Base-by-base conservation (phyloP, 35 echinoderm and acorn worm species). In the Diadema setosum region DNA sequence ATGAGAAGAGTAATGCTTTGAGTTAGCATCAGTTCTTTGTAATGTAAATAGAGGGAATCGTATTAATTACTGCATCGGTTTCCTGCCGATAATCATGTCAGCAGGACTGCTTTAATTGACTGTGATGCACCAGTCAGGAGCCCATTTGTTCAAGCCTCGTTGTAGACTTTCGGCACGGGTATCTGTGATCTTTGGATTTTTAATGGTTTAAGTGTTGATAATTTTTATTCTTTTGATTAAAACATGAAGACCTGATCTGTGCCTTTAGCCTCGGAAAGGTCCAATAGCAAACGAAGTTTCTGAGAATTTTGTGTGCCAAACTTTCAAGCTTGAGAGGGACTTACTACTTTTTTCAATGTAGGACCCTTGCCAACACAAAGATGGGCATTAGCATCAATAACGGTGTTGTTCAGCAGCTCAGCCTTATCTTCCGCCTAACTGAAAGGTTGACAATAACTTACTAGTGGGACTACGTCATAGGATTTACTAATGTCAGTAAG, bases 71-170 rank as follows among this genome's bases (percentile, higher is more conserved):
- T 58, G 81, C 15, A 14, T 36, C 26, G 15, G 2, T 49, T 84
- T 60, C 81, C 48, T 64, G 37, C 81, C 58, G 81, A 60, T 84
- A 17, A 84, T 58, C 81, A 84, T 84, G 2, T 84, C 81, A 43
- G 50, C 24, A 23, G 81, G 50, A 57, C 30, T 84, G 43, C 48
- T 84, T 17, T 43, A 43, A 84, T 58, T 84, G 81, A 84, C 50
- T 9, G 81, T 84, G 45, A 84, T 33, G 48, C 81, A 84, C 81
- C 81, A 84, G 44, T 52, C n/a, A 14, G 41, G 24, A n/a, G 81
- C 49, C 32, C 81, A 84, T 57, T 17, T 52, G 8, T 52, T 52
- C n/a, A 52, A n/a, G 48, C n/a, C 48, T 11, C 48, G 48, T n/a
- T 52, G 48, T n/a, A 52, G 48, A n/a, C 48, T 52, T n/a, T n/a